phyloP scores from a whole-genome alignment of 2,113 vertebrate species.

The Ifrita kowaldi region DNA sequence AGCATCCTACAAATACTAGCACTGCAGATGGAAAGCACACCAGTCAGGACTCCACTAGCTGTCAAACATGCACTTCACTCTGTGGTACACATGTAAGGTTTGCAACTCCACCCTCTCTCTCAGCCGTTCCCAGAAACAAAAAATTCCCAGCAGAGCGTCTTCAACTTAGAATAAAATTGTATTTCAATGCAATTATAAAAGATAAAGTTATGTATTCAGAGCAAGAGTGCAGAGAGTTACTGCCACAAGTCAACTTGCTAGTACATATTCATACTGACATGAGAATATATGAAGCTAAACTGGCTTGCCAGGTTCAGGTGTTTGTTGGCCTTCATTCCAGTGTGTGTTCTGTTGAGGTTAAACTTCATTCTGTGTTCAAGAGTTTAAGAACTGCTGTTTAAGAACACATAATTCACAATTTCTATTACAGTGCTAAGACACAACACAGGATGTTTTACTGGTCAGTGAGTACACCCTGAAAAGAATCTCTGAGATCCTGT shows the following conservation, averaged over 20 bases:
- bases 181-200: not conserved
- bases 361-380: not conserved
- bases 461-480: not conserved
- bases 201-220: not conserved
- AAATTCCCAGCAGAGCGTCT: not conserved
- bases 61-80: not conserved
- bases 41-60: not conserved
- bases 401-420: not conserved
- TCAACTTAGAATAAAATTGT: not conserved
- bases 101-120: not conserved
- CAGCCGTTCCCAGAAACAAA: not conserved
- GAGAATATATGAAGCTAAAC: not conserved
- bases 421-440: not conserved
- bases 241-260: not conserved
- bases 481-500: not conserved
- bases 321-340: not conserved
- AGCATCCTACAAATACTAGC: not conserved
- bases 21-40: not conserved
- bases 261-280: not conserved
- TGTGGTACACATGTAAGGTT: not conserved
- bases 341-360: not conserved
- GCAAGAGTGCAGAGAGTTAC: not conserved
- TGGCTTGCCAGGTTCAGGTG: not conserved
- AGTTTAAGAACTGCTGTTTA: not conserved
- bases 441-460: not conserved